Evolutionary conservation across 2,113 vertebrate genomes (phyloP).

Genomic region (Xerus inauris): DNA sequence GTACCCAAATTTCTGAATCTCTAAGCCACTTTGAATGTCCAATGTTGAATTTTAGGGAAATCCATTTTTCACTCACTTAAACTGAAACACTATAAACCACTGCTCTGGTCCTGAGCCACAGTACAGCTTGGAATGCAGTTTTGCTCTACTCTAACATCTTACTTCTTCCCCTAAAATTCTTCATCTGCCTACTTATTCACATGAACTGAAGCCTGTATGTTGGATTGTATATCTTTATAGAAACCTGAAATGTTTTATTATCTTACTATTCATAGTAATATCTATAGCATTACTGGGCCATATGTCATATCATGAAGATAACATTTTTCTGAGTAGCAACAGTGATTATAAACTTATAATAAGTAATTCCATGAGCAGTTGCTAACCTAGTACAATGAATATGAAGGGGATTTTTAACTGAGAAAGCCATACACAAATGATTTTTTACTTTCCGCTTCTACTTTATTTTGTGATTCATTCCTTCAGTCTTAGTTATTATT

Average conservation of each 20-base stretch:
- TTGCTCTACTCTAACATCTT: too few relatives aligned
- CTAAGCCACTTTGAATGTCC: too few relatives aligned
- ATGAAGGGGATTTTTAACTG: neutral
- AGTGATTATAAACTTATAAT: neutral
- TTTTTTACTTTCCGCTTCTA: constrained; percentile 61
- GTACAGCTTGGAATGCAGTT: too few relatives aligned
- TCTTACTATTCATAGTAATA: neutral
- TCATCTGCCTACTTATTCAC: neutral
- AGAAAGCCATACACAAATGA: neutral
- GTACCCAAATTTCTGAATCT: too few relatives aligned
- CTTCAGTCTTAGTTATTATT: neutral
- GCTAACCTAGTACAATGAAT: neutral
- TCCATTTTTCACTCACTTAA: too few relatives aligned
- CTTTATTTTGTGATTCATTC: neutral
- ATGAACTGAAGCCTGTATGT: neutral
- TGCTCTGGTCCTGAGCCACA: too few relatives aligned
- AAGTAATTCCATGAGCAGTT: too few relatives aligned
- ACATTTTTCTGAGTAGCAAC: neutral
- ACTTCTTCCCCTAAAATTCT: neutral
- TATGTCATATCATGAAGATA: neutral
- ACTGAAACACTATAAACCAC: too few relatives aligned
- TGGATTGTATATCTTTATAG: neutral
- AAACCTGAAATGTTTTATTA: neutral
- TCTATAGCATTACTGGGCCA: neutral
- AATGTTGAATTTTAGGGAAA: too few relatives aligned